A percentile compares a stretch with the other conserved stretches of the same genome.
phyloP scores from a whole-genome alignment of 2,797 vertebrate genomes.

The Dicrostonyx torquatus region DNA sequence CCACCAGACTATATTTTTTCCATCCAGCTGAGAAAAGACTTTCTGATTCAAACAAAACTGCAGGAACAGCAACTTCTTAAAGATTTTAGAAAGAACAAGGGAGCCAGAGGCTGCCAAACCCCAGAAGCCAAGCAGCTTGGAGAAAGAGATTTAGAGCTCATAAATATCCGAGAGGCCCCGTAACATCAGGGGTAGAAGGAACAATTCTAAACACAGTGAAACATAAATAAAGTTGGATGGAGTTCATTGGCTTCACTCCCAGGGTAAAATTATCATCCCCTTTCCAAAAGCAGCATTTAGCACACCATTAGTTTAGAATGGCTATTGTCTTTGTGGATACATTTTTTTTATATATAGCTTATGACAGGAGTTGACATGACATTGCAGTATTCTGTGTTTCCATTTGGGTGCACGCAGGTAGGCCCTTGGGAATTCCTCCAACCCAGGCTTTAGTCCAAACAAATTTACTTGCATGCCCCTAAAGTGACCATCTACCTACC shows the following conservation, averaged over 20 bases:
- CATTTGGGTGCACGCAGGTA: background rate
- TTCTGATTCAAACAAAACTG: conserved; percentile 69
- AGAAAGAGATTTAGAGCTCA: conserved; percentile 68
- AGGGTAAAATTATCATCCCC: conserved; percentile 64
- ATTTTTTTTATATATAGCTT: conserved; percentile 71
- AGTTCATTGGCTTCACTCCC: conserved; percentile 62
- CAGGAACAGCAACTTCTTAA: conserved; percentile 67
- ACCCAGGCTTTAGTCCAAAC: background rate
- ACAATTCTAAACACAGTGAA: conserved; percentile 68
- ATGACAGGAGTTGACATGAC: conserved; percentile 56
- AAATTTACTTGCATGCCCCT: background rate
- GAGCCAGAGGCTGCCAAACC: conserved; percentile 30
- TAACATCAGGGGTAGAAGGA: conserved; percentile 56
- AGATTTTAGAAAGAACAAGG: conserved; percentile 60
- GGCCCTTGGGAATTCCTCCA: background rate
- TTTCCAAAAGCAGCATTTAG: conserved; percentile 73
- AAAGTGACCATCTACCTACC: background rate
- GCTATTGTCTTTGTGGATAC: conserved; percentile 71
- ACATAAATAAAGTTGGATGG: conserved; percentile 73
- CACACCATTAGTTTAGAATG: conserved; percentile 63
- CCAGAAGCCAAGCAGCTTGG: conserved; percentile 66
- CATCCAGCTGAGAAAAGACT: conserved; percentile 1
- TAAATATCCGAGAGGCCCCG: conserved; percentile 70
- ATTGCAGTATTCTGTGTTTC: conserved; percentile 44
- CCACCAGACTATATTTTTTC: background rate